Percentiles rank a stretch among this genome's conserved stretches.
These are phyloP conservation scores for Pteronura brasiliensis DNA, from an alignment of 2,113 vertebrate genomes.

Conservation along the genomic window DNA sequence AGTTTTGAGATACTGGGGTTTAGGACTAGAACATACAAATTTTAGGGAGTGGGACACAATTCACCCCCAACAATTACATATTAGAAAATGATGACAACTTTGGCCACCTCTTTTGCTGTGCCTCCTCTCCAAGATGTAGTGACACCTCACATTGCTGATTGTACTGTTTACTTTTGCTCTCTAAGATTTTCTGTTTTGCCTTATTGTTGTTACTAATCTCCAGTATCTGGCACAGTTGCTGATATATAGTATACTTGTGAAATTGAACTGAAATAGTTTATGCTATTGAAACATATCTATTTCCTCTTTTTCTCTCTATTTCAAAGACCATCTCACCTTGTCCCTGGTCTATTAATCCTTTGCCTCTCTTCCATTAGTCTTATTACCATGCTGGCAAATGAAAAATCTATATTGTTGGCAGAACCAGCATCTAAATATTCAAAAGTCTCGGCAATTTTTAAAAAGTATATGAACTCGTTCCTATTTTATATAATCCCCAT, in stretches of 20 bases:
- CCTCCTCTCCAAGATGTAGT: neutral
- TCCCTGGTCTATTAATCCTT: neutral
- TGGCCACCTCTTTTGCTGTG: neutral
- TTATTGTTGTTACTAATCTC: neutral
- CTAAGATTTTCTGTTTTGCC: neutral
- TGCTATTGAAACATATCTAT: neutral
- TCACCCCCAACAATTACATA: neutral
- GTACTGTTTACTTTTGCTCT: neutral
- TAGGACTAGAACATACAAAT: neutral
- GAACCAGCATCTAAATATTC: neutral
- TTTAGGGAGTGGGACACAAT: neutral
- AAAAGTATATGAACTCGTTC: neutral
- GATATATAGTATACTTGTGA: neutral
- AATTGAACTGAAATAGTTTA: neutral
- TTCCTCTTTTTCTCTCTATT: neutral
- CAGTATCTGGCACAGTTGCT: neutral
- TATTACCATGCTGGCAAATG: neutral
- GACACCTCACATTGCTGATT: neutral
- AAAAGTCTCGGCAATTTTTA: neutral
- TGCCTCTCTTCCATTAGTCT: neutral
- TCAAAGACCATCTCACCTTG: neutral
- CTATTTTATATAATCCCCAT: neutral
- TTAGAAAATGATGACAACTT: neutral
- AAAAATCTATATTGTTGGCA: neutral
- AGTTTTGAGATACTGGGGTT: neutral